A percentile compares a stretch with the other conserved stretches of the same genome.
These are phyloP conservation scores for Aspiorhynchus laticeps DNA, from an alignment of 2,113 vertebrate species.

Conservation along the genomic window DNA sequence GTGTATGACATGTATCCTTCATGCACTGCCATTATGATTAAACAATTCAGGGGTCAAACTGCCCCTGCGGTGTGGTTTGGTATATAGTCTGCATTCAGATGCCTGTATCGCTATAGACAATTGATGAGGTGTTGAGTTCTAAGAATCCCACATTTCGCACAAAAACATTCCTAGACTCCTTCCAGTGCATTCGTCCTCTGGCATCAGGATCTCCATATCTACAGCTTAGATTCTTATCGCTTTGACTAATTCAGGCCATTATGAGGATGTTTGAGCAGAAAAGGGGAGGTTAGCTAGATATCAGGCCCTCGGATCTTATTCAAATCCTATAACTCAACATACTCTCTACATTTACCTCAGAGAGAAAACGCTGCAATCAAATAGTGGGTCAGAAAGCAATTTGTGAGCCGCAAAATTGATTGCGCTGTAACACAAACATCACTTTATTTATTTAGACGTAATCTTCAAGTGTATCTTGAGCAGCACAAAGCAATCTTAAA, in stretches of 20 bases:
- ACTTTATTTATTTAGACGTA: slow-evolving; percentile 11
- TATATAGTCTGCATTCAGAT: neutral
- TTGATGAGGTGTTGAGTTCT: neutral
- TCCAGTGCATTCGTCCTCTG: neutral
- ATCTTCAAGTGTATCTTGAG: neutral
- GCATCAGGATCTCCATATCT: neutral
- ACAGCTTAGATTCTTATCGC: neutral
- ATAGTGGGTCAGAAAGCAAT: slow-evolving; percentile 21
- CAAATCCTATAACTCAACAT: slow-evolving; percentile 11
- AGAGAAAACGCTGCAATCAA: slow-evolving; percentile 19
- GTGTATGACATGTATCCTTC: slow-evolving; percentile 1
- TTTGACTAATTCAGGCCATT: slow-evolving; percentile 23
- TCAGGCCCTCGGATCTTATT: neutral
- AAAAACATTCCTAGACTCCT: neutral
- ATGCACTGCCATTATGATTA: slow-evolving; percentile 3
- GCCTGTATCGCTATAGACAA: neutral
- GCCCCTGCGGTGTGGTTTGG: neutral
- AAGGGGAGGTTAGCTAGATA: neutral
- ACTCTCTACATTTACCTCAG: neutral
- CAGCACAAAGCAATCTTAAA: slow-evolving; percentile 8
- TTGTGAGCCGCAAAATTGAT: neutral
- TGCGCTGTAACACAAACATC: neutral
- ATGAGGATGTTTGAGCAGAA: neutral
- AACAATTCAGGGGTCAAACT: neutral
- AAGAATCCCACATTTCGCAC: neutral